phyloP scores from a whole-genome alignment of 2,797 vertebrate genomes.

The Tadarida brasiliensis region DNA sequence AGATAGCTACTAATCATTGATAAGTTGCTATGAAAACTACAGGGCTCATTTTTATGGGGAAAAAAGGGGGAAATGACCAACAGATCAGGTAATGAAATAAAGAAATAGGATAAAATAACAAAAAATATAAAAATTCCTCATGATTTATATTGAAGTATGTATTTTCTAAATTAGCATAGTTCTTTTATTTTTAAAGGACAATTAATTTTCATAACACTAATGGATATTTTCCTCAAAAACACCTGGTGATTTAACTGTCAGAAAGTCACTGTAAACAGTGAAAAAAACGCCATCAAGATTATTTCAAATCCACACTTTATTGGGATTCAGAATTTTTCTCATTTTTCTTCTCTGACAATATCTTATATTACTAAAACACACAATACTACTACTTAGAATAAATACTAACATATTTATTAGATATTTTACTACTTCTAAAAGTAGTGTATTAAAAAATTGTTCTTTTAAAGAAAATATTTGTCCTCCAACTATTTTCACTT shows the following conservation, averaged over 20 bases:
- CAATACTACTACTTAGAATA: slow-evolving; percentile 21
- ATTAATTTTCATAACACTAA: slow-evolving; percentile 32
- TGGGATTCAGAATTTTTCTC: background rate
- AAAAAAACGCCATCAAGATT: background rate
- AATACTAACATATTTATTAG: slow-evolving; percentile 11
- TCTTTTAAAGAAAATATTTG: background rate
- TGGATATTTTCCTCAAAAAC: slow-evolving; percentile 10
- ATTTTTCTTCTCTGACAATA: background rate
- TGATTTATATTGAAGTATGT: slow-evolving; percentile 27
- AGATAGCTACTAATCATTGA: background rate
- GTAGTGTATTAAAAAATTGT: background rate
- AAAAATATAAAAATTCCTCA: background rate
- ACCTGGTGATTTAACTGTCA: background rate
- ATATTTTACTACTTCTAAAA: slow-evolving; percentile 36
- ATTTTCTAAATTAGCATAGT: slow-evolving; percentile 1
- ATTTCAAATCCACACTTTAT: slow-evolving; percentile 8
- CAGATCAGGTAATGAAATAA: background rate
- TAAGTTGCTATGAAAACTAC: background rate
- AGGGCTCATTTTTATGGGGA: background rate
- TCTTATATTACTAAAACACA: slow-evolving; percentile 24
- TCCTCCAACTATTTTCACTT: slow-evolving; percentile 33
- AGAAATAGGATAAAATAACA: background rate
- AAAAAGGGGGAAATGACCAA: background rate
- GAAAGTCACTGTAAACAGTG: background rate
- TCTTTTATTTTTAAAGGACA: background rate